Conservation (phyloP, 2,113 vertebrate species). For the Triplophysa tibetana region DNA sequence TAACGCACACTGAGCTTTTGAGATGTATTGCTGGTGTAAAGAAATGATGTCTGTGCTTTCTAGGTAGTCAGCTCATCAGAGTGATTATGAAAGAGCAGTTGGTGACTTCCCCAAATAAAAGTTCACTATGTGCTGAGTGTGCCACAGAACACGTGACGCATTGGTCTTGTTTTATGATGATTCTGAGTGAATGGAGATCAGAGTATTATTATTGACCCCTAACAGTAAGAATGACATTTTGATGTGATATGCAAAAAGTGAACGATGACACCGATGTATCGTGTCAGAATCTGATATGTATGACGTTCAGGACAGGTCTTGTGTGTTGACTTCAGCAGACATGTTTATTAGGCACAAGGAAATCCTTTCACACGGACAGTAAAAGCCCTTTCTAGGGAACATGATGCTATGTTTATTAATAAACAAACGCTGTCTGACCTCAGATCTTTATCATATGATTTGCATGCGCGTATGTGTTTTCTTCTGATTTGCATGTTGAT, state of each 20-base stretch:
- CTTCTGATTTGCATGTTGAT: conserved; percentile 5
- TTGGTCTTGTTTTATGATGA: no score
- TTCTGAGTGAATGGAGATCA: no score
- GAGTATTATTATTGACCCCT: no score
- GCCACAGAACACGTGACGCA: not conserved
- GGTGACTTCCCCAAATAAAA: conserved; percentile 7
- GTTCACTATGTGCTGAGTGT: not conserved
- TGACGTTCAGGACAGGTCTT: no score
- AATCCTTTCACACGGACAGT: not conserved
- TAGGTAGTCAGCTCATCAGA: not conserved
- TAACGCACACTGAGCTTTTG: no score
- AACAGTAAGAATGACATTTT: no score
- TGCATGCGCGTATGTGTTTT: not conserved
- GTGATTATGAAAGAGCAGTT: not conserved
- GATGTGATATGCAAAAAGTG: no score
- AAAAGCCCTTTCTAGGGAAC: conserved; percentile 4
- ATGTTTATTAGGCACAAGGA: not conserved
- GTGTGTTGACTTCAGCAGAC: no score
- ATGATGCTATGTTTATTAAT: conserved; percentile 22
- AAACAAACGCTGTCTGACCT: not conserved
- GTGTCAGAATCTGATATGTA: not conserved
- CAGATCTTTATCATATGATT: not conserved
- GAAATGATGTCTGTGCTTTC: not conserved
- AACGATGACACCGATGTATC: no score
- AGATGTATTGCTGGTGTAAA: no score